Base-by-base conservation (phyloP, 2,113 vertebrate genomes). In the Limanda limanda region DNA sequence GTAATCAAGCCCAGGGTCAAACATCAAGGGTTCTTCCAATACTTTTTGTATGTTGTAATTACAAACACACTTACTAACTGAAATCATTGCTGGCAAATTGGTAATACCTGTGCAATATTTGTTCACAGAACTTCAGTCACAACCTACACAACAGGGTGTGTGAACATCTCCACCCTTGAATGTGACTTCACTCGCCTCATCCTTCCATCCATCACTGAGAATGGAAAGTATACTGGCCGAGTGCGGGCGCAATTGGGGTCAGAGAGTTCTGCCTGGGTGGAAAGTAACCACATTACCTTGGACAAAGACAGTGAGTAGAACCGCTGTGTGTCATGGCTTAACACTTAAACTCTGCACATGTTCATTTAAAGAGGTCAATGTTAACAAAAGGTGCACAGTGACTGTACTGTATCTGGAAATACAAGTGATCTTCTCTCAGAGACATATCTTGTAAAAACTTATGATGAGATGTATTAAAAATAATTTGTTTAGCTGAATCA, bases 261-360 rank as follows among this genome's bases (percentile, higher is more conserved):
- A 1, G 47, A 88, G 14, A 79, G 1, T 4, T 94, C 94, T 2
- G 12, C 1, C 3, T 95, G 93, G 94, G 63, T 70, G 58, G 31
- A 78, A 27, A 93, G 83, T 23, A 0, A 48, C 1, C 0, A 12
- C 0, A 18, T 92, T 3, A 0, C 0, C 1, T 5, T 81, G 70
- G 93, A 94, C 59, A 20, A 0, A 37, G 47, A 90, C 0, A 91
- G 94, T 95, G 74, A 93, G 93, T 81, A 5, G 2, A 25, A 14
- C 7, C 12, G 1, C n/a, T n/a, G 21, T 24, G 7, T 23, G 2
- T 18, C 1, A 18, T 18, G 4, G 17, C 47, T 51, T 18, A 4
- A 17, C 47, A 20, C 47, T 51, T 51, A 51, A 18, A 17, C 17
- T 51, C 47, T 18, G 47, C 47, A 17, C 47, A 20, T 47, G 45